Percentiles rank a stretch among this genome's conserved stretches.
Conservation (phyloP, 1,140 invertebrate species). For the Contarinia nasturtii region DNA sequence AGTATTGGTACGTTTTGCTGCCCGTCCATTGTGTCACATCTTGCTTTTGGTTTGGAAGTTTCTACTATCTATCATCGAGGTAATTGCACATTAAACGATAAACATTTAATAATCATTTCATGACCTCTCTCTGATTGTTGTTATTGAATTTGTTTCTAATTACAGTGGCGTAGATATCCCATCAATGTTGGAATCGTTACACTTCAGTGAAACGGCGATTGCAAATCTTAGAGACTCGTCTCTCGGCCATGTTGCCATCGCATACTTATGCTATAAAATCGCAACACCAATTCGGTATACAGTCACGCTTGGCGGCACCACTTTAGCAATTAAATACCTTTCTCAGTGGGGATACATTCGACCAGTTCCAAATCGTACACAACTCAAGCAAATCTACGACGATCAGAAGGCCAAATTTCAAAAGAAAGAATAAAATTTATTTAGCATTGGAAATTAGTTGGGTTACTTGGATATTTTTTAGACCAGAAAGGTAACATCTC, state of each 20-base stretch:
- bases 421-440: too few species aligned
- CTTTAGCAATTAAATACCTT: conserved; percentile 43
- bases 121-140: background rate
- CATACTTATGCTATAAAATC: conserved; percentile 82
- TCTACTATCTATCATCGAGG: conserved; percentile 76
- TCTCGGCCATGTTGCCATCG: conserved; percentile 71
- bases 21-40: conserved; percentile 80
- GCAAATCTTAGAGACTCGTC: conserved; percentile 51
- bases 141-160: background rate
- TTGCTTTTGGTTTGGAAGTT: conserved; percentile 60
- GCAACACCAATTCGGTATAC: conserved; percentile 77
- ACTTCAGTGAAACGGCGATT: conserved; percentile 56
- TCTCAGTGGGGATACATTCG: conserved; percentile 41
- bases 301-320: conserved; percentile 57
- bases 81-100: conserved; percentile 28
- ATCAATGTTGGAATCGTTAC: conserved; percentile 48
- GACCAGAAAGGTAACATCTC: too few species aligned
- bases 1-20: conserved; percentile 87
- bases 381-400: conserved; percentile 33
- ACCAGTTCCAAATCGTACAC: conserved; percentile 32
- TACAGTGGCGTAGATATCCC: conserved; percentile 76
- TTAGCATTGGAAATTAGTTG: too few species aligned
- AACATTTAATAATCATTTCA: too few species aligned
- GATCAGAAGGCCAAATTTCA: conserved; percentile 24
- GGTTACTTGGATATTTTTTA: too few species aligned